Base-by-base conservation (phyloP, 1,140 invertebrate species). In the Pseudomyrmex cubaensis region DNA sequence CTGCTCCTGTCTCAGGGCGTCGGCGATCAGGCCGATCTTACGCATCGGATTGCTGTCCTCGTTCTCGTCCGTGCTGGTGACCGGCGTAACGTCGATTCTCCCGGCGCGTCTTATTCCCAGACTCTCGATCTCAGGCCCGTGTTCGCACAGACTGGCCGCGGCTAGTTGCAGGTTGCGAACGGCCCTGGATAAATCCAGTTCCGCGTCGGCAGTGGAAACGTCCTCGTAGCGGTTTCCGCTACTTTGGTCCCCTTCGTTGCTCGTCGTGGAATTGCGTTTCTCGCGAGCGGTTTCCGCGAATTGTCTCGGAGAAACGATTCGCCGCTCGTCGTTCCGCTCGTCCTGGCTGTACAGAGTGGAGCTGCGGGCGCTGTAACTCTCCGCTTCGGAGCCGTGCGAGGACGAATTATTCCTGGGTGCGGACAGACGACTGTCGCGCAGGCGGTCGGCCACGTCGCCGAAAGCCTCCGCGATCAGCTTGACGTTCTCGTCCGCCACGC, bases 401-500 rank as follows among this genome's bases (percentile, higher is more conserved):
- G 84, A 69, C 78, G 69, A 57, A 8, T 77, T 83, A 64, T 67
- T 86, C 44, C 78, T 75, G 35, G 17, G 22, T 1, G 59, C 25
- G 52, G 70, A 82, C 12, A 62, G 20, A 44, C 57, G 76, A 64
- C 66, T 84, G 56, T 89, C 87, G 7, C 54, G 67, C 48, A 89
- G 20, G 67, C 84, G 77, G 25, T 89, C 85, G 44, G 76, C 85
- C 44, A 86, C 73, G 46, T 78, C 72, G 54, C 77, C 74, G 56
- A 89, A 87, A 46, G 88, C 87, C 61, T 89, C 85, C n/a, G 88
- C 87, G 48, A 89, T 89, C 67, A 89, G 59, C 69, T 87, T 87
- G 8, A 89, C 82, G 57, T 89, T 89, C 10, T 89, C 85, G n/a
- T 89, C 87, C 15, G 82, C 87, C n/a, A 89, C 66, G 63, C 87